Base-by-base conservation (phyloP, 2,888 invertebrate genomes). In the Xanthia icteritia region DNA sequence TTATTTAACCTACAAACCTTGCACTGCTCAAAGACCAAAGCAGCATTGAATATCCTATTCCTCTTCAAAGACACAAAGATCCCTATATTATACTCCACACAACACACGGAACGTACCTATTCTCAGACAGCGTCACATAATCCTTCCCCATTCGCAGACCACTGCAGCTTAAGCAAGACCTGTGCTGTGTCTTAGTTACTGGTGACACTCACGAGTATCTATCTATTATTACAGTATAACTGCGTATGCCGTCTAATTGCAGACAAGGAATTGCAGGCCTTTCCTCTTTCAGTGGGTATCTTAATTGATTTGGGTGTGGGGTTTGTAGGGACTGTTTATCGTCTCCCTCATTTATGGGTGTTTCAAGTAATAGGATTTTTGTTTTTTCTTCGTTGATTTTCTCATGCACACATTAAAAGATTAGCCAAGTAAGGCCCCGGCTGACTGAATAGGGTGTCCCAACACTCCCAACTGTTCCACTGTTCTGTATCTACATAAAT, bases 101-200 rank as follows among this genome's bases (percentile, higher is more conserved):
- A 51, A 65, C 54, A 69, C 39, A 82, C 36, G 45, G 58, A 54
- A 70, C 42, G n/a, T 66, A 42, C 48, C 17, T 31, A 71, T 71
- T 66, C 65, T 31, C 63, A 3, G 73, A 63, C 61, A 45, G 2
- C 54, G 70, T 42, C 56, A 60, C 67, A 61, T 84, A 84, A 83
- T 81, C 81, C 77, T 51, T 27, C 31, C 58, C 48, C 27, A 83
- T 83, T 75, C 67, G 27, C 74, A 67, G 81, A 73, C 84, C 80
- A 63, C 36, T 73, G 67, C 64, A 73, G 83, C 84, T 80, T 84
- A 83, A 64, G 48, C 58, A 73, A 77, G 73, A 76, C 69, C 66
- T 45, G 27, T n/a, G 11, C n/a, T n/a, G 54, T 58, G 31, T 60
- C 71, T 60, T 56, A 63, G 51, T 78, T 78, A 81, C 68, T 67